Percentiles rank a stretch among this genome's conserved stretches.
phyloP scores from a whole-genome alignment of 2,797 vertebrate genomes.

The Spheniscus humboldti region DNA sequence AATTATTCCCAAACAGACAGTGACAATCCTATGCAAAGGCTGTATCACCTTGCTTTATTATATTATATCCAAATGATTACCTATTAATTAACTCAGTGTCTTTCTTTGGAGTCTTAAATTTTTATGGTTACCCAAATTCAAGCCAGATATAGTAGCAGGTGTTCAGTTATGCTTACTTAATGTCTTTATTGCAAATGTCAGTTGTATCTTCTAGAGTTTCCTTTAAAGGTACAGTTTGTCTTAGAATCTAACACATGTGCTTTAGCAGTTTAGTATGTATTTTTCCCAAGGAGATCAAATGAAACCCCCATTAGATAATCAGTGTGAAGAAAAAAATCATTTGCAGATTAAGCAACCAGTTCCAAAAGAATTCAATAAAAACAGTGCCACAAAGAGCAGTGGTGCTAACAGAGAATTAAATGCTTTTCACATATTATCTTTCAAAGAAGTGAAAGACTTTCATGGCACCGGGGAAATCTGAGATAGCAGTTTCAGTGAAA shows the following conservation, averaged over 20 bases:
- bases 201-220: conserved; percentile 26
- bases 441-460: neutral
- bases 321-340: neutral
- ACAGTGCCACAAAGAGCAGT: neutral
- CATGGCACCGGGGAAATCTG: neutral
- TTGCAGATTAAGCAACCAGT: neutral
- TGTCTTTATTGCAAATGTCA: neutral
- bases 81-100: neutral
- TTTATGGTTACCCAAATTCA: neutral
- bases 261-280: neutral
- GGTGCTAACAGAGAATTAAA: neutral
- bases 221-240: neutral
- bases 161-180: neutral
- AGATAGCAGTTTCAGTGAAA: neutral
- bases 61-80: neutral
- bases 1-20: neutral
- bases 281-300: conserved; percentile 60
- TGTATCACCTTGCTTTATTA: neutral
- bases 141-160: neutral
- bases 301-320: conserved; percentile 30
- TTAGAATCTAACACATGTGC: neutral
- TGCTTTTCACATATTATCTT: neutral
- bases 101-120: neutral
- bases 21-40: neutral
- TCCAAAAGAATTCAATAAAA: conserved; percentile 3